These are phyloP conservation scores for Agrochola litura DNA, from an alignment of 2,888 invertebrate genomes.

Conservation along the genomic window DNA sequence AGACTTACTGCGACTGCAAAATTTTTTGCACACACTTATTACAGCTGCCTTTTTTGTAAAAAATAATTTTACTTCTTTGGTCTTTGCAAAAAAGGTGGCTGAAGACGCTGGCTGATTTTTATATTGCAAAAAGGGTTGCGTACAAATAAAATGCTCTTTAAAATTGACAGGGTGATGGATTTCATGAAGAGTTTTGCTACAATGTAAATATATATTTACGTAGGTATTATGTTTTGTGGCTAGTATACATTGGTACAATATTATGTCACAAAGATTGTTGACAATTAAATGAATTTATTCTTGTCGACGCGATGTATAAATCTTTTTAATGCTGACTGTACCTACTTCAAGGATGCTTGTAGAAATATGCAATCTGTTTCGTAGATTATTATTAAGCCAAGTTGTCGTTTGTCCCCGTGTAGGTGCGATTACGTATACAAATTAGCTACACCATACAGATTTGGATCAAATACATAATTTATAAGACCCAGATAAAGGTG, in stretches of 20 bases:
- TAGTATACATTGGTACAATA: too few relatives aligned
- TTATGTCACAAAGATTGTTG: too few relatives aligned
- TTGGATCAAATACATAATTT: constrained; percentile 52
- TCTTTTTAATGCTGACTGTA: too few relatives aligned
- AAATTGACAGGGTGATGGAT: constrained; percentile 42
- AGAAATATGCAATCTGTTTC: constrained; percentile 5
- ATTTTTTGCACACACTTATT: constrained; percentile 42
- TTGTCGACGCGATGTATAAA: too few relatives aligned
- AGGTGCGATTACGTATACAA: constrained; percentile 52
- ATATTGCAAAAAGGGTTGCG: constrained; percentile 11
- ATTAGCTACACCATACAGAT: constrained; percentile 45
- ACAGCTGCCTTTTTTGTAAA: constrained; percentile 47
- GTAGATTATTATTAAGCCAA: constrained; percentile 26
- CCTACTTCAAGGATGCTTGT: constrained; percentile 12
- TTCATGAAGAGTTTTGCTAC: constrained; percentile 8
- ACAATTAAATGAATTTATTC: too few relatives aligned
- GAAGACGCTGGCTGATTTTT: constrained; percentile 9
- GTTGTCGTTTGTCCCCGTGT: constrained; percentile 26
- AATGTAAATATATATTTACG: neutral
- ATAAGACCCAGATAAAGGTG: constrained; percentile 37
- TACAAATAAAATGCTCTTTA: constrained; percentile 29
- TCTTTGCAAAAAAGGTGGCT: constrained; percentile 18
- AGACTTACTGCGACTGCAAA: constrained; percentile 14
- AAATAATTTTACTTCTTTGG: constrained; percentile 27
- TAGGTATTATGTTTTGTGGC: too few relatives aligned